Evolutionary conservation across 1,140 invertebrate species (phyloP).

Genomic region (Lineus longissimus): DNA sequence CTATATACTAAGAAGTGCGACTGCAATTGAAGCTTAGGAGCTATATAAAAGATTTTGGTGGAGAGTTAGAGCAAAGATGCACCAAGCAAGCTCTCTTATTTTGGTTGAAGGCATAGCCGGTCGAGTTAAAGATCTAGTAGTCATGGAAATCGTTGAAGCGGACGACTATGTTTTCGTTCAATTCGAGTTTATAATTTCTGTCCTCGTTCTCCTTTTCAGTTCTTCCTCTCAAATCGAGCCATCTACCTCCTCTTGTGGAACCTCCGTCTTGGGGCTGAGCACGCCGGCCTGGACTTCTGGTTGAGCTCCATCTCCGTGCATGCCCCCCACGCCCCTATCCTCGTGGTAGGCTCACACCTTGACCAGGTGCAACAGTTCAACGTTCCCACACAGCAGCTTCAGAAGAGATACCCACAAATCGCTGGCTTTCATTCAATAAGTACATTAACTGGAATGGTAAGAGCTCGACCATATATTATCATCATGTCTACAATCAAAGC

Average conservation of each 20-base stretch:
- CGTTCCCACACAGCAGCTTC: conserved; percentile 38
- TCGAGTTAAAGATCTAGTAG: no score
- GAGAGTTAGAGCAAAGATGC: no score
- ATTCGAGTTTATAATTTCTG: not conserved
- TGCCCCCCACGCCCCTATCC: conserved; percentile 47
- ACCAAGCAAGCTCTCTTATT: no score
- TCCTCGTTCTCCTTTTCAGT: conserved; percentile 29
- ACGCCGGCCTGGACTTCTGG: conserved; percentile 53
- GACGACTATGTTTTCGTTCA: no score
- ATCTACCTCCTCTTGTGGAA: conserved; percentile 51
- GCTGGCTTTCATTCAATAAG: conserved; percentile 41
- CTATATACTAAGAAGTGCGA: no score
- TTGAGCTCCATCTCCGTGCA: conserved; percentile 47
- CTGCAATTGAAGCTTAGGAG: no score
- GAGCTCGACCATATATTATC: no score
- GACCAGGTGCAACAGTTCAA: conserved; percentile 48
- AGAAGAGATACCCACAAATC: conserved; percentile 34
- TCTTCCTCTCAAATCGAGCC: conserved; percentile 50
- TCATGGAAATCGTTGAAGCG: no score
- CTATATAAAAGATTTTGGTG: no score
- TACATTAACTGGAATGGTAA: conserved; percentile 39
- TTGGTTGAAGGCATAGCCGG: no score
- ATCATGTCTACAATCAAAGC: not conserved
- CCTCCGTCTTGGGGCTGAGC: conserved; percentile 47
- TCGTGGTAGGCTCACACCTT: conserved; percentile 49